phyloP scores from a whole-genome alignment of 1,140 invertebrate species.

The Megathymus violae region DNA sequence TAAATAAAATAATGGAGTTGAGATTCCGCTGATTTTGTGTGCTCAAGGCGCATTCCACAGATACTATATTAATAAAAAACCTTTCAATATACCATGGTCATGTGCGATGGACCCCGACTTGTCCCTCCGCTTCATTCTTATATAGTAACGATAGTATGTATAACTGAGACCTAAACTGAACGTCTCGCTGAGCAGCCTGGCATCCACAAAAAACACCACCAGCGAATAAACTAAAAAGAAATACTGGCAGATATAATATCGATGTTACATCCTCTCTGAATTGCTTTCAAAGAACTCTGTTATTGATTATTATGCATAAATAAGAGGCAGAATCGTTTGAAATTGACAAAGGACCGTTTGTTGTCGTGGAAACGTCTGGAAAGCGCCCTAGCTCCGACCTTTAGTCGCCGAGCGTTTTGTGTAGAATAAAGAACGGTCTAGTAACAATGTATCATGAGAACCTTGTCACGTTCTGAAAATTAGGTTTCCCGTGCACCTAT shows the following conservation, averaged over 20 bases:
- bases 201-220: constrained; percentile 5
- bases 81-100: neutral
- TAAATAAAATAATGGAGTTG: too few relatives aligned
- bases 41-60: too few relatives aligned
- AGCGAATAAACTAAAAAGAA: constrained; percentile 18
- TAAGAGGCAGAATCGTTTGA: constrained; percentile 34
- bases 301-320: constrained; percentile 30
- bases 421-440: constrained; percentile 42
- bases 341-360: constrained; percentile 23
- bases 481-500: constrained; percentile 8
- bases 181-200: neutral
- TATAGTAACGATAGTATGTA: too few relatives aligned
- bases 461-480: constrained; percentile 30
- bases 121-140: too few relatives aligned
- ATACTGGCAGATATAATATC: constrained; percentile 17
- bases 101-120: neutral
- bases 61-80: too few relatives aligned
- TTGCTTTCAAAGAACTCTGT: constrained; percentile 30
- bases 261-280: constrained; percentile 26
- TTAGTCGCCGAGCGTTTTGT: constrained; percentile 32
- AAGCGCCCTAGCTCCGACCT: constrained; percentile 41
- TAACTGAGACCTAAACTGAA: neutral
- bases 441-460: constrained; percentile 34
- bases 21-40: too few relatives aligned
- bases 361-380: constrained; percentile 36